phyloP scores from a whole-genome alignment of 2,113 vertebrate genomes.

The Mastomys natalensis region DNA sequence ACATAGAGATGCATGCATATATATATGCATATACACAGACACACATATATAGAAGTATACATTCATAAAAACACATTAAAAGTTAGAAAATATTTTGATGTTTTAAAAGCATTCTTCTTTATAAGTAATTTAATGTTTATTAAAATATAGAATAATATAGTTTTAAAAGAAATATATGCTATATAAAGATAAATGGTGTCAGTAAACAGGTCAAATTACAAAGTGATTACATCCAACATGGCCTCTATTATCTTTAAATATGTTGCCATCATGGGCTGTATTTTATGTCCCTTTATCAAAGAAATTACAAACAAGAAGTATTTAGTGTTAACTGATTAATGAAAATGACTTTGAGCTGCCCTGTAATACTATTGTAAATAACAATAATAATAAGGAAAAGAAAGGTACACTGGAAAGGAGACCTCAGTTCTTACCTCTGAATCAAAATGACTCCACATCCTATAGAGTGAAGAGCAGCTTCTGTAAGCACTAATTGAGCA shows the following conservation, averaged over 20 bases:
- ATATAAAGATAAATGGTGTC: not conserved
- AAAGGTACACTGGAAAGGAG: not conserved
- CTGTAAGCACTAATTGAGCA: constrained; percentile 75
- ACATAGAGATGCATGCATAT: not conserved
- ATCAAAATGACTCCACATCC: not conserved
- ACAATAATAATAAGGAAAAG: constrained; percentile 25
- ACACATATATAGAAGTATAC: not conserved
- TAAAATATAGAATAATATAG: not conserved
- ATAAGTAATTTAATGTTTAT: not conserved
- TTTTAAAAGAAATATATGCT: not conserved
- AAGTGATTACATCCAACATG: not conserved
- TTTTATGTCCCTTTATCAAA: constrained; percentile 38
- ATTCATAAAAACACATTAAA: not conserved
- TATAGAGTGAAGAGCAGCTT: constrained; percentile 2
- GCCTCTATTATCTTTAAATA: constrained; percentile 9
- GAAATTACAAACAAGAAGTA: constrained; percentile 23
- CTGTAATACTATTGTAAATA: constrained; percentile 55
- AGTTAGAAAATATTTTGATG: not conserved
- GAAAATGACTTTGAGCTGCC: not conserved
- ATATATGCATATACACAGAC: not conserved
- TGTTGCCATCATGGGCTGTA: not conserved
- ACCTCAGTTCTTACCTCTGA: not conserved
- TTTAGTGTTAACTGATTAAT: not conserved
- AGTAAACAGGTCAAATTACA: not conserved
- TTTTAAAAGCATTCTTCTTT: not conserved